Conservation (phyloP, 2,113 vertebrate genomes). For the Plestiodon gilberti region DNA sequence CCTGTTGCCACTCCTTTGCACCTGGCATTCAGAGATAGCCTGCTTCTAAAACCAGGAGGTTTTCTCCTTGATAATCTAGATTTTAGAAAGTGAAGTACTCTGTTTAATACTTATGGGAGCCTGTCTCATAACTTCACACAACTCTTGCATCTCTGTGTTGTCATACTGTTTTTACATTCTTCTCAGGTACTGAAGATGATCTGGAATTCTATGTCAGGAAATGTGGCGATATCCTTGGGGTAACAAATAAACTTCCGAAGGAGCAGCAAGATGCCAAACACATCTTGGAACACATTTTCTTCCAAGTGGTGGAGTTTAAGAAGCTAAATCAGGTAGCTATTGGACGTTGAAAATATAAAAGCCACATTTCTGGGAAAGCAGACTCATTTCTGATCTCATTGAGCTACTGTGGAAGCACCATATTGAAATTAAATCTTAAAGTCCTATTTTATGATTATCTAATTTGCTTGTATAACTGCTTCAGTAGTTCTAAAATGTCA, state of each 20-base stretch:
- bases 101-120: neutral
- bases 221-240: constrained; percentile 93
- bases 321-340: constrained; percentile 92
- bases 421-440: neutral
- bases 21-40: too few species aligned
- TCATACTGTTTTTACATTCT: neutral
- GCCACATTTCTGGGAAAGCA: neutral
- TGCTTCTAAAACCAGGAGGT: too few species aligned
- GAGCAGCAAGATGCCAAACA: constrained; percentile 91
- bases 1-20: too few species aligned
- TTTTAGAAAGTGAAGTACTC: neutral
- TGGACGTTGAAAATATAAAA: neutral
- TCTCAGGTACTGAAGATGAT: constrained; percentile 92
- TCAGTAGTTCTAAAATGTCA: neutral
- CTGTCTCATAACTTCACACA: neutral
- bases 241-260: constrained; percentile 88
- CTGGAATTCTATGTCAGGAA: constrained; percentile 94
- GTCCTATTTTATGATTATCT: neutral
- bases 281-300: constrained; percentile 94
- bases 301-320: constrained; percentile 97
- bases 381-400: neutral
- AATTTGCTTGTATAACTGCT: neutral
- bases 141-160: neutral
- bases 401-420: neutral
- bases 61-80: neutral